Conservation (phyloP, 2,797 vertebrate genomes). For the Rhadinocentrus ornatus region DNA sequence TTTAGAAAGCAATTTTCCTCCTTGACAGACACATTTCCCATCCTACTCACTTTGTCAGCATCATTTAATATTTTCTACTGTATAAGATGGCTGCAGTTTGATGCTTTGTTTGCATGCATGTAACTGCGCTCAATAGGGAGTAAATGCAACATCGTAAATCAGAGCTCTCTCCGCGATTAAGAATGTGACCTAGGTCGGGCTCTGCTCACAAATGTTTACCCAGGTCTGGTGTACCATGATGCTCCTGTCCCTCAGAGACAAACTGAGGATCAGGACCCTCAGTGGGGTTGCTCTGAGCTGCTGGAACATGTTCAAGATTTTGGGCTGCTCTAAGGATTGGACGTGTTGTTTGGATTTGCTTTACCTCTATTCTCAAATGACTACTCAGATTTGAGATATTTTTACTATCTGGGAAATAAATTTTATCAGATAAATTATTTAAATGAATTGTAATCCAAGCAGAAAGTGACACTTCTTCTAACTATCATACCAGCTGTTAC, state of each 20-base stretch:
- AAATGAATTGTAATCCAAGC: neutral
- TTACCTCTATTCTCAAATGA: constrained; percentile 47
- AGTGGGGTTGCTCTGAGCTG: constrained; percentile 53
- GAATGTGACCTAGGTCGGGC: constrained; percentile 62
- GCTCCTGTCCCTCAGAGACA: constrained; percentile 61
- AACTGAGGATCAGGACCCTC: constrained; percentile 56
- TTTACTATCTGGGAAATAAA: neutral
- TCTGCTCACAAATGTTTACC: constrained; percentile 79
- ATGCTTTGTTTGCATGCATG: constrained; percentile 70
- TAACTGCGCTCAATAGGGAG: constrained; percentile 77
- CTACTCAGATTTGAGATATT: constrained; percentile 33
- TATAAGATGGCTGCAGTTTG: constrained; percentile 61
- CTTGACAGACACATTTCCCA: constrained; percentile 53
- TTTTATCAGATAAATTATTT: neutral
- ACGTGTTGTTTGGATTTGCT: constrained; percentile 50
- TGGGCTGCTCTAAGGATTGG: constrained; percentile 65
- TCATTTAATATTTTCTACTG: constrained; percentile 30
- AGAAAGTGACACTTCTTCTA: neutral
- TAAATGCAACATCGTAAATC: constrained; percentile 82
- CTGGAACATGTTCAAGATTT: constrained; percentile 71
- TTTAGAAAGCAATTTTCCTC: constrained; percentile 21
- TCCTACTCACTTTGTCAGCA: constrained; percentile 31
- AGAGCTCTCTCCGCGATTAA: constrained; percentile 54
- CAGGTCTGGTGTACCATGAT: constrained; percentile 61
- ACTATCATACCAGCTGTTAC: neutral